Base-by-base conservation (phyloP, 2,797 vertebrate species). In the Thalassophryne amazonica region DNA sequence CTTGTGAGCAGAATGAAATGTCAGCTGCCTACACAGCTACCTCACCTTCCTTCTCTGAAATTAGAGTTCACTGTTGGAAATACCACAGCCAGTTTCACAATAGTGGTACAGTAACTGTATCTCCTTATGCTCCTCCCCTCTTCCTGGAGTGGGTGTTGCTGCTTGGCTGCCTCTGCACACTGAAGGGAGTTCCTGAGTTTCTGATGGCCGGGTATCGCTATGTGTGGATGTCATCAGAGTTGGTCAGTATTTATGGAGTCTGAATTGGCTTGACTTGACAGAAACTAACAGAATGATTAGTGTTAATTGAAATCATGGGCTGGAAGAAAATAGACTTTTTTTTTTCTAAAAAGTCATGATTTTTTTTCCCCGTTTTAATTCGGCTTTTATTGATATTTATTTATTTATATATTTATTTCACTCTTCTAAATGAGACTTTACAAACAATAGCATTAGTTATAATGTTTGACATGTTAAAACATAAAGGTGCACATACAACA, bases 21-120 rank as follows among this genome's bases (percentile, higher is more conserved):
- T 60, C 69, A 57, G 37, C 56, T 28, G 10, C 60, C 57, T 45
- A 60, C 68, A 38, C 29, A 22, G 24, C 11, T 12, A 37, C 40
- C 56, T 74, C 36, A 63, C 58, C 56, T 71, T 80, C 69, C 51
- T 73, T 45, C 60, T 78, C 24, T 62, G 21, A 67, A 69, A 65
- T 48, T 31, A 28, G 60, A 77, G 64, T 80, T 79, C 74, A 69
- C 53, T 20, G 33, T 39, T 61, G 59, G 64, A 83, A 76, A 57
- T 52, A 15, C 35, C 57, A 17, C 46, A 43, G 41, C 16, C 22
- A 21, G 12, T 79, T 79, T 74, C 61, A 52, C 68, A 83, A 61
- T 34, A 30, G 40, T 41, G 32, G 33, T 51, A 45, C 35, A 43
- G 43, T 56, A 16, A 45, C 35, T 43, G 43, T 56, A 16, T 58